Evolutionary conservation across 2,888 invertebrate species (phyloP).

Genomic region (Callyntrura sp.): DNA sequence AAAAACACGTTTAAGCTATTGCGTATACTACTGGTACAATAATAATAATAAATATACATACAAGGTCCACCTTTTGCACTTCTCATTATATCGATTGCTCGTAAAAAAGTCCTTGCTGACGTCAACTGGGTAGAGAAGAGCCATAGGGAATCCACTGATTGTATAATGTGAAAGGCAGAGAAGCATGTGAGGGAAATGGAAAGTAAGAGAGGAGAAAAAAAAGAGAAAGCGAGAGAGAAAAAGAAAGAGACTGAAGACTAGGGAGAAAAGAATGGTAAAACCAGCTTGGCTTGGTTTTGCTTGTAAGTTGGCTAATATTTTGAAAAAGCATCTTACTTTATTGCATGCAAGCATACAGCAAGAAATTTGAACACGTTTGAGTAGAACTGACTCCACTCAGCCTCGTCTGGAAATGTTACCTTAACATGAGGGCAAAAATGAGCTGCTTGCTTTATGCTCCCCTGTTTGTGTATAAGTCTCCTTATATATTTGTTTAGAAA

Average conservation of each 20-base stretch:
- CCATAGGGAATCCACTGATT: constrained; percentile 76
- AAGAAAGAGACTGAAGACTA: constrained; percentile 16
- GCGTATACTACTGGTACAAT: constrained; percentile 31
- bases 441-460: no score
- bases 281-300: background rate
- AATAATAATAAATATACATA: constrained; percentile 56
- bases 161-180: constrained; percentile 50
- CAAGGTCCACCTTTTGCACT: constrained; percentile 79
- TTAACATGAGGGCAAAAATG: no score
- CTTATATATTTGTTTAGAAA: no score
- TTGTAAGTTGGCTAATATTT: constrained; percentile 19
- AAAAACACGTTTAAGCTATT: background rate
- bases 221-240: constrained; percentile 22
- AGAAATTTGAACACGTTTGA: background rate
- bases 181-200: background rate
- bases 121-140: constrained; percentile 78
- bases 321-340: constrained; percentile 42
- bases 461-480: no score
- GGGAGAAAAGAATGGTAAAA: constrained; percentile 12
- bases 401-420: no score
- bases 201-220: background rate
- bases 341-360: constrained; percentile 51
- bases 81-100: constrained; percentile 82
- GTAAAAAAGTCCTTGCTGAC: constrained; percentile 81
- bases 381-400: no score